A percentile compares a stretch with the other conserved stretches of the same genome.
Conservation (phyloP, 2,888 invertebrate genomes). For the Dynastes hyllus region DNA sequence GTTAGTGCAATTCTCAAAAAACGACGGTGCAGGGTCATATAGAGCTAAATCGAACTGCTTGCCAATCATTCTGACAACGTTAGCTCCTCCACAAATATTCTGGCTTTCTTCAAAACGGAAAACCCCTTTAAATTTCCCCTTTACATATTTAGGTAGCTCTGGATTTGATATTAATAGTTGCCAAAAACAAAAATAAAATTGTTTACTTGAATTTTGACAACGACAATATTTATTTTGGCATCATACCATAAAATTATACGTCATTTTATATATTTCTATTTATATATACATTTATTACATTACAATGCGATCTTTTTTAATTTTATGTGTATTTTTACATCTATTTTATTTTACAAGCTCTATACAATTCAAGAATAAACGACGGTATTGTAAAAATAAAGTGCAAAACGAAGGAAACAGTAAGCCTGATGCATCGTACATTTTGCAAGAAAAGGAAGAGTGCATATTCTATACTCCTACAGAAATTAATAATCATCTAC, state of each 20-base stretch:
- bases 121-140: no score
- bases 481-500: slow-evolving; percentile 47
- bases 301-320: slow-evolving; percentile 20
- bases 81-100: no score
- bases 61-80: no score
- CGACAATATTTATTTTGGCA: not conserved
- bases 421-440: not conserved
- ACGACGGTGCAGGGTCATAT: no score
- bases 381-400: slow-evolving; percentile 23
- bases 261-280: slow-evolving; percentile 9
- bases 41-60: no score
- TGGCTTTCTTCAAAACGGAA: no score
- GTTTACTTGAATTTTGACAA: slow-evolving; percentile 16
- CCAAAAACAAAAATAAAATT: no score
- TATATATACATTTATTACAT: not conserved
- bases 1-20: no score
- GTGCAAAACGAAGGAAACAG: not conserved
- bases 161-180: no score
- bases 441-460: not conserved
- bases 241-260: slow-evolving; percentile 22
- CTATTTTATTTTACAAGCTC: slow-evolving; percentile 9
- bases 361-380: slow-evolving; percentile 15
- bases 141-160: no score
- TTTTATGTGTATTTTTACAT: slow-evolving; percentile 19
- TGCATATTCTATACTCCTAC: slow-evolving; percentile 41